Evolutionary conservation across 2,113 vertebrate species (phyloP).

Genomic region (Apus apus): DNA sequence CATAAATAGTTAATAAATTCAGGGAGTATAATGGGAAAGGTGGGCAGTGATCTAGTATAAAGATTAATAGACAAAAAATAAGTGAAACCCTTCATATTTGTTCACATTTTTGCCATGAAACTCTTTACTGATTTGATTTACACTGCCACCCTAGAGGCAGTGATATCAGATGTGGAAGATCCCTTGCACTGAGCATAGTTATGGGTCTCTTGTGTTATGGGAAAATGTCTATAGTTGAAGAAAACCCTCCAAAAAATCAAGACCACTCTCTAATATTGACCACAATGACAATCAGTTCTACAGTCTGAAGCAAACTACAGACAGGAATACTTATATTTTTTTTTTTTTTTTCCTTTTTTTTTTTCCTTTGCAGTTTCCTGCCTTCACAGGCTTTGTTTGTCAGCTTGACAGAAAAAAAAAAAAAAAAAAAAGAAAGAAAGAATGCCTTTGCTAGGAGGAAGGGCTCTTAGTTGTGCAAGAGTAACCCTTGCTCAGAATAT

Average conservation of each 20-base stretch:
- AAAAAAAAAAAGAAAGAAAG: too few species aligned
- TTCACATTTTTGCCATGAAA: background rate
- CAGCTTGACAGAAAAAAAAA: background rate
- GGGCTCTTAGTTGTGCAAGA: background rate
- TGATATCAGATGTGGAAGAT: background rate
- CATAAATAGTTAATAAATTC: background rate
- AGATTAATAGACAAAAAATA: background rate
- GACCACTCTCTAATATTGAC: background rate
- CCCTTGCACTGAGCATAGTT: background rate
- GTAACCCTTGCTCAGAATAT: background rate
- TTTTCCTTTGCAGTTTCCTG: too few species aligned
- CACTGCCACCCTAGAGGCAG: background rate
- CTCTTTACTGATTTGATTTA: background rate
- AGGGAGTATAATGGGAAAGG: background rate
- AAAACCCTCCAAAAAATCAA: background rate
- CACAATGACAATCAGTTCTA: background rate
- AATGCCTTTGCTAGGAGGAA: too few species aligned
- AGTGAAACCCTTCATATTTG: accelerated
- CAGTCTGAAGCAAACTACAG: background rate
- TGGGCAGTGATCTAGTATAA: background rate
- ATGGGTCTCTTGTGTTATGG: background rate
- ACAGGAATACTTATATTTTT: background rate
- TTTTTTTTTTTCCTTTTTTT: background rate
- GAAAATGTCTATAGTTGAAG: background rate
- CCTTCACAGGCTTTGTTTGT: background rate